phyloP scores from a whole-genome alignment of 2,797 vertebrate genomes.

The Lithobates sylvaticus region DNA sequence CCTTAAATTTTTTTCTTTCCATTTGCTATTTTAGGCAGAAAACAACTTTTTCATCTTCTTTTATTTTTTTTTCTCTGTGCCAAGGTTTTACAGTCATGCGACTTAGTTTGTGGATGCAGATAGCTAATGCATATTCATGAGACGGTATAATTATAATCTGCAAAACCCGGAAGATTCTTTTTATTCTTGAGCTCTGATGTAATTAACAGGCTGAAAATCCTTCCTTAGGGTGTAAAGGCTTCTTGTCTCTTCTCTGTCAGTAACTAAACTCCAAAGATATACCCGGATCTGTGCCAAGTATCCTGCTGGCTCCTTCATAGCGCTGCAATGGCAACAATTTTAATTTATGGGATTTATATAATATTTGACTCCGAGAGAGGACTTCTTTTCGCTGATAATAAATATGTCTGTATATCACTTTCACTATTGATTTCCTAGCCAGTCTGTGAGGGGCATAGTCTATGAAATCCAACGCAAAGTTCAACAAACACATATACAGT shows the following conservation, averaged over 20 bases:
- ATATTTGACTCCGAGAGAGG: neutral
- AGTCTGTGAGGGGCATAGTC: constrained; percentile 56
- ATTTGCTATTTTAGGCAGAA: constrained; percentile 14
- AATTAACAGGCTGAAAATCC: constrained; percentile 75
- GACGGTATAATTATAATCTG: constrained; percentile 77
- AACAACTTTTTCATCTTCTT: constrained; percentile 35
- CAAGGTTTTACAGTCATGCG: constrained; percentile 70
- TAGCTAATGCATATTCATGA: constrained; percentile 79
- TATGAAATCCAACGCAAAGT: constrained; percentile 49
- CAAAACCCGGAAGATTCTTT: constrained; percentile 74
- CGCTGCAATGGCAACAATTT: neutral
- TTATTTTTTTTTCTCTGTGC: constrained; percentile 57
- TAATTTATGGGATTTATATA: neutral
- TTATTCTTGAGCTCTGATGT: constrained; percentile 70
- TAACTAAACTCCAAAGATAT: constrained; percentile 4
- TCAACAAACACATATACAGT: constrained; percentile 69
- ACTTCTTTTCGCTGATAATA: constrained; percentile 11
- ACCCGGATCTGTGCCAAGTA: neutral
- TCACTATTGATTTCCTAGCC: constrained; percentile 10
- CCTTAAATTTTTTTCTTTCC: neutral
- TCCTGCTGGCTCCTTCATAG: neutral
- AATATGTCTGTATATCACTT: constrained; percentile 21
- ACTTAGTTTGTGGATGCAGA: constrained; percentile 65
- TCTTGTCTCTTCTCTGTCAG: constrained; percentile 71
- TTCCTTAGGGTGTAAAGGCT: constrained; percentile 73